phyloP scores from a whole-genome alignment of 2,797 vertebrate species.

The Poecilia wingei region DNA sequence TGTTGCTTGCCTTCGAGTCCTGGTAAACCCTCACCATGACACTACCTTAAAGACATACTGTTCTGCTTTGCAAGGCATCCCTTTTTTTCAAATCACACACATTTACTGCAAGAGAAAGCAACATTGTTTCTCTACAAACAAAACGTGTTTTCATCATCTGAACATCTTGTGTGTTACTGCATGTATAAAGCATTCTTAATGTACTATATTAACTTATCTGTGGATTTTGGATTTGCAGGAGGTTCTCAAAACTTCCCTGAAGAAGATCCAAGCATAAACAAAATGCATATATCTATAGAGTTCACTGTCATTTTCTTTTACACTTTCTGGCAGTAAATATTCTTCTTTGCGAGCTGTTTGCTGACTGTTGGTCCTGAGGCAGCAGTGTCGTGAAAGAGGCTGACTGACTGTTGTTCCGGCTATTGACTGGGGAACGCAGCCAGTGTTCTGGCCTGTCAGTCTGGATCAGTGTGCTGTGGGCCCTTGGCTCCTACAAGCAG shows the following conservation, averaged over 20 bases:
- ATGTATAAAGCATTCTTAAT: not conserved
- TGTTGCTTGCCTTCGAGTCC: too few relatives aligned
- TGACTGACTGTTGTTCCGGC: conserved; percentile 53
- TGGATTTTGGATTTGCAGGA: not conserved
- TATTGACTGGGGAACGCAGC: conserved; percentile 46
- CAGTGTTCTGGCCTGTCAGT: conserved; percentile 65
- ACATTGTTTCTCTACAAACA: not conserved
- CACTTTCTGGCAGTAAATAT: not conserved
- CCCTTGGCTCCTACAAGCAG: conserved; percentile 51
- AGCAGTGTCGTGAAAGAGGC: conserved; percentile 24
- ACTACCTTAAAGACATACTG: not conserved
- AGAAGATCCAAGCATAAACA: not conserved
- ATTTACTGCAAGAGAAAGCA: not conserved
- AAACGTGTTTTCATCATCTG: not conserved
- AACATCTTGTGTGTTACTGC: not conserved
- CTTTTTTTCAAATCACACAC: not conserved
- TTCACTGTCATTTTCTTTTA: conserved; percentile 2
- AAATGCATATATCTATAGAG: not conserved
- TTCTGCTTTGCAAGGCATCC: not conserved
- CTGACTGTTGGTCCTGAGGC: conserved; percentile 23
- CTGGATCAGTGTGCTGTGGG: conserved; percentile 54
- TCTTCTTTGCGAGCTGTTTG: conserved; percentile 8
- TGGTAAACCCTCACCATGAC: too few relatives aligned
- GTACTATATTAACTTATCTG: not conserved
- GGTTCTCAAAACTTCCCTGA: not conserved